Base-by-base conservation (phyloP, 2,888 invertebrate species). In the Ochlodes sylvanus region DNA sequence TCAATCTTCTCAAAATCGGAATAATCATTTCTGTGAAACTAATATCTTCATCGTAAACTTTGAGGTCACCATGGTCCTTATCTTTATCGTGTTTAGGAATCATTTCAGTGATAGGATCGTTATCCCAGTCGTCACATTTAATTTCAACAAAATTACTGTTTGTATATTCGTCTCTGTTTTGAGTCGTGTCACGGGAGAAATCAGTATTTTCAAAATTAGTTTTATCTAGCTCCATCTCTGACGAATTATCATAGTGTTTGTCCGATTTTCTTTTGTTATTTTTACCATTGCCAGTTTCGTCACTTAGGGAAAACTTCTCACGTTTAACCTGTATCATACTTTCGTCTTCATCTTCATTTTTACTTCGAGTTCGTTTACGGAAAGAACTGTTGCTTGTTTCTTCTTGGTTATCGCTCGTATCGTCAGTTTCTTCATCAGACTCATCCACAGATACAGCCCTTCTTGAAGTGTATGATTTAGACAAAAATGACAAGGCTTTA, bases 1-100 rank as follows among this genome's bases (percentile, higher is more conserved):
- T 61, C 14, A 61, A 50, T 38, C 6, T 61, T n/a, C 32, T 41
- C 14, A 57, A 14, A 41, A 61, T 61, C 0, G 47, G 61, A 56
- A 54, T 15, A 27, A 54, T 27, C 54, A 54, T 54, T 54, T 54
- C 54, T n/a, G 27, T 9, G 6, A 54, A 54, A 54, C 54, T 54
- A n/a, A 54, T 54, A 9, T 54, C 54, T 54, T 54, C 54, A 9
- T 54, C 54, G 54, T 32, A 54, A 0, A 27, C 54, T 54, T 32
- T 54, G n/a, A n/a, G 7, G n/a, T n/a, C 52, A 19, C 19, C 21
- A 21, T 2, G 21, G 12, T 1, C 21, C 7, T 6, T 27, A 12
- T 21, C 10, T 52, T 12, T 10, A 21, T 21, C 12, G 14, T 47
- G 17, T 47, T 9, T 47, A 15, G 19, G 7, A 12, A 12, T 50